Conservation (phyloP, 2,888 invertebrate genomes). For the Slavum lentiscoides region DNA sequence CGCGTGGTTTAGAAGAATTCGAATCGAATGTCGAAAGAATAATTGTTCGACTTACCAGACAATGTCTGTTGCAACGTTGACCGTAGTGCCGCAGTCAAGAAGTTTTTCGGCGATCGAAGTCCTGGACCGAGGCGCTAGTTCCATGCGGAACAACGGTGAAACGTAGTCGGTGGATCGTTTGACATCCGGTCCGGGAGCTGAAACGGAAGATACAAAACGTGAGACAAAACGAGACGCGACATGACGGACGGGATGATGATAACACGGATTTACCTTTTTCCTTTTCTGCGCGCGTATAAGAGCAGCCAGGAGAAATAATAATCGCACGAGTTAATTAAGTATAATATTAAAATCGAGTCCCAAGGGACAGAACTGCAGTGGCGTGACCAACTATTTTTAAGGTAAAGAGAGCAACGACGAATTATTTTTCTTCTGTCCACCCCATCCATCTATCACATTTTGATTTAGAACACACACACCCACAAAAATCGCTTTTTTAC, state of each 20-base stretch:
- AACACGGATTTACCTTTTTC: slow-evolving; percentile 26
- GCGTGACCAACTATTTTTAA: too few species aligned
- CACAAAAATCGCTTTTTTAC: too few species aligned
- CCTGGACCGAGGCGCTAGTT: slow-evolving; percentile 61
- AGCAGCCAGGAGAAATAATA: slow-evolving; percentile 22
- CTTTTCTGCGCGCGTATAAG: not conserved
- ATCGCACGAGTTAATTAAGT: too few species aligned
- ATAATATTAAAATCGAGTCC: too few species aligned
- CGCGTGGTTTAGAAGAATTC: too few species aligned
- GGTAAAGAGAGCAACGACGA: too few species aligned
- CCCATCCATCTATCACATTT: too few species aligned
- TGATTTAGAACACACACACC: too few species aligned
- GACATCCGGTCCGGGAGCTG: slow-evolving; percentile 69
- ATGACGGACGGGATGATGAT: not conserved
- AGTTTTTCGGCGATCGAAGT: slow-evolving; percentile 57
- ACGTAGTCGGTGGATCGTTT: slow-evolving; percentile 74
- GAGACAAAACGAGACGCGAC: not conserved
- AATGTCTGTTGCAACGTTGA: slow-evolving; percentile 54
- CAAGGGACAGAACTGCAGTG: too few species aligned
- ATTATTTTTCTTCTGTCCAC: too few species aligned
- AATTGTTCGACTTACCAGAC: slow-evolving; percentile 16
- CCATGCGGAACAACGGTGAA: slow-evolving; percentile 68
- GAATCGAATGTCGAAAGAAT: too few species aligned
- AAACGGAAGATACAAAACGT: slow-evolving; percentile 47
- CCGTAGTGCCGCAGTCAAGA: slow-evolving; percentile 54